Evolutionary conservation across 2,888 invertebrate genomes (phyloP).

Genomic region (Leucophora obtusa): DNA sequence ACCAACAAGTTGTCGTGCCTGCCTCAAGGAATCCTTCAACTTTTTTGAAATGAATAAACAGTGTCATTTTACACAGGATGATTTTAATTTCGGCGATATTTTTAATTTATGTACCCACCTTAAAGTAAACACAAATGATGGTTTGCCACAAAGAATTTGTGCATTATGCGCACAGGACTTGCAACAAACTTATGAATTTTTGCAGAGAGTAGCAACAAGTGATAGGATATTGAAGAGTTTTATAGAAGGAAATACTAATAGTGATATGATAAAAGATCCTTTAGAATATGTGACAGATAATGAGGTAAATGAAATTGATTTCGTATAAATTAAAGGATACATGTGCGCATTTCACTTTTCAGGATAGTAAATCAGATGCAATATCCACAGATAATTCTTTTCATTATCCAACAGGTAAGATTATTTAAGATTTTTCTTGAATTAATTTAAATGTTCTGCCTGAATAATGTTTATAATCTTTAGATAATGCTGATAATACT

Average conservation of each 20-base stretch:
- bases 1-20: constrained; percentile 42
- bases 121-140: constrained; percentile 61
- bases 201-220: constrained; percentile 58
- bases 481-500: constrained; percentile 48
- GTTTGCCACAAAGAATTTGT: constrained; percentile 67
- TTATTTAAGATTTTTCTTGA: constrained; percentile 4
- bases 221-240: constrained; percentile 35
- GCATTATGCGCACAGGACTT: constrained; percentile 61
- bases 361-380: constrained; percentile 8
- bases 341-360: not conserved
- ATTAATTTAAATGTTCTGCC: constrained; percentile 3
- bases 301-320: constrained; percentile 11
- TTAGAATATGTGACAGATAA: constrained; percentile 66
- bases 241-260: not conserved
- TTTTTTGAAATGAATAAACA: constrained; percentile 42
- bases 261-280: constrained; percentile 64
- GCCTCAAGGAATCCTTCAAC: constrained; percentile 35
- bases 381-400: constrained; percentile 4
- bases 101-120: constrained; percentile 68
- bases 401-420: constrained; percentile 20
- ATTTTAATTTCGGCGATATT: constrained; percentile 62
- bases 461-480: constrained; percentile 19
- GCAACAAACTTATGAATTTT: constrained; percentile 65
- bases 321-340: not conserved
- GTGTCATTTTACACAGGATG: constrained; percentile 30